phyloP scores from a whole-genome alignment of 2,888 invertebrate genomes.

The Ichneumon xanthorius region DNA sequence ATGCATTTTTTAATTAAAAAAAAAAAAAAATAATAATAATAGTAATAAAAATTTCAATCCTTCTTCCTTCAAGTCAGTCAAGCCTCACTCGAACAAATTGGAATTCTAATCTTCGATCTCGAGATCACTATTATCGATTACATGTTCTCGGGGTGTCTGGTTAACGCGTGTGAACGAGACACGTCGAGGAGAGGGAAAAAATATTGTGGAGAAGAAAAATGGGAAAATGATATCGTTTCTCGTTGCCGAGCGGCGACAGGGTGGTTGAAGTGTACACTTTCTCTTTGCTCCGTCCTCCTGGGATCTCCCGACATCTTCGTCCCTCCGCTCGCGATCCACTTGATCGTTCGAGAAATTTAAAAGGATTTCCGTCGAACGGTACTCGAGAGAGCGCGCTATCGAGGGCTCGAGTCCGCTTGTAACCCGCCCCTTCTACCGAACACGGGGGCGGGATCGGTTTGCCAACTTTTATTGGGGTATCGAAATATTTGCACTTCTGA shows the following conservation, averaged over 20 bases:
- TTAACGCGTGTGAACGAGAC: constrained; percentile 32
- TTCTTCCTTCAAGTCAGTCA: background rate
- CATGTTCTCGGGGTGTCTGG: constrained; percentile 22
- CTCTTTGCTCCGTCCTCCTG: constrained; percentile 32
- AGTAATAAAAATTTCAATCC: constrained; percentile 4
- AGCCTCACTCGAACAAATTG: constrained; percentile 48
- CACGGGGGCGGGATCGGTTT: constrained; percentile 63
- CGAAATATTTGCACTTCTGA: constrained; percentile 70
- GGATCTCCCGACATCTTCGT: constrained; percentile 20
- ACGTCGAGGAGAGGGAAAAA: background rate
- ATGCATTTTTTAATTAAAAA: too few relatives aligned
- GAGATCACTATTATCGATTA: constrained; percentile 52
- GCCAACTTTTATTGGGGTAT: constrained; percentile 72
- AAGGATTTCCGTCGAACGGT: constrained; percentile 74
- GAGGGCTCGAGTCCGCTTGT: constrained; percentile 24
- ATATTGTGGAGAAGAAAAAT: background rate
- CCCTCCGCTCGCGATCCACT: constrained; percentile 7
- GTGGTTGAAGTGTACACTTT: constrained; percentile 8
- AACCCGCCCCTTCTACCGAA: background rate
- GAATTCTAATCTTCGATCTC: constrained; percentile 56
- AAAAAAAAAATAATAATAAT: too few relatives aligned
- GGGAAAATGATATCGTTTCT: constrained; percentile 29
- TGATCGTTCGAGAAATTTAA: constrained; percentile 67
- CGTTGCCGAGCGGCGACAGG: background rate
- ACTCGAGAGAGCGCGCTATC: constrained; percentile 69